Evolutionary conservation across 2,113 vertebrate species (phyloP), one percentile per base, ranked within the genome.

Genomic region (Pelvicachromis taeniatus): DNA sequence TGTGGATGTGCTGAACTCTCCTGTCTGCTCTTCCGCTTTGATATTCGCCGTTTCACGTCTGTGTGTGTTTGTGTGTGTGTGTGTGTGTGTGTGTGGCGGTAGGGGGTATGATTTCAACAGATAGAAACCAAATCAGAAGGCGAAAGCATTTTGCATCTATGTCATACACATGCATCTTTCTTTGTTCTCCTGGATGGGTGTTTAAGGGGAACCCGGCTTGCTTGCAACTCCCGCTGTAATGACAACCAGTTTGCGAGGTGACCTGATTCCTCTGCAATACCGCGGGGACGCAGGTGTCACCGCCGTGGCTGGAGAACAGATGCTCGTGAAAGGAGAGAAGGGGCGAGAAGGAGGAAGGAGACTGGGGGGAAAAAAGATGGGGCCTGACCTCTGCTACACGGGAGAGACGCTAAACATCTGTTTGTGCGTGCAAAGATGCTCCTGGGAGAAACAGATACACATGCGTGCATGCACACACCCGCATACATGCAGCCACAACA

Each of bases 391-490:
- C 85, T 82, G 80, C 83, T 61, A 53, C 82, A 38, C 29, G 7
- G 77, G 61, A 88, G 77, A 61, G 89, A 87, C 86, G 80, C 59
- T 68, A 88, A 92, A 94, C 95, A 95, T 95, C 95, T 95, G 94
- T 93, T 86, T 90, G 83, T 29, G 58, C 78, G 78, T 85, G 88
- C 91, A 83, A 90, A 89, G 79, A 90, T 61, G 86, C 91, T 89
- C 92, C 29, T 59, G 89, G 90, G 92, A 93, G 73, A 83, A 81
- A 81, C 56, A 31, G 16, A 85, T 77, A 70, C 42, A 70, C 45
- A 33, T 52, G 52, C 26, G 81, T 8, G 75, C 29, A 65, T n/a
- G 38, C 82, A 73, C 9, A 65, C 75, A 26, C 81, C 10, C 2
- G 3, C 83, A 81, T 38, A 82, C 79, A 83, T 35, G 55, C 73